Evolutionary conservation across 1,140 invertebrate genomes (phyloP), one percentile per base, ranked within the genome.

Genomic region (Drosophila sulfurigaster): DNA sequence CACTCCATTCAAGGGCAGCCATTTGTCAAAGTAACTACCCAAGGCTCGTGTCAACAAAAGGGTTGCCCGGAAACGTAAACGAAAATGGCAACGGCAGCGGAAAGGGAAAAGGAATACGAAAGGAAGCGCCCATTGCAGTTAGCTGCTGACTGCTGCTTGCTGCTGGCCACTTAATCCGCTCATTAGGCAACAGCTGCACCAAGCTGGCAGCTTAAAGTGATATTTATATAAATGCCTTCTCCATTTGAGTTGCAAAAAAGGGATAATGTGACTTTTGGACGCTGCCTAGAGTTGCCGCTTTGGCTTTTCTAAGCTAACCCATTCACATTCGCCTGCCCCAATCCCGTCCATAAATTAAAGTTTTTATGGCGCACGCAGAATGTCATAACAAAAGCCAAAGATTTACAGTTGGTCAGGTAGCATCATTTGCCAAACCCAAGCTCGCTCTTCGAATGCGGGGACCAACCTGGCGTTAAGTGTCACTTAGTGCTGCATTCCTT

Each of bases 151-250:
- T 11, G 38, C 45, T 49, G 60, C 5, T 13, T 48, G 38, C 11
- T 48, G n/a, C n/a, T 43, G 41, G 52, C 52, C 67, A 67, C 82
- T 83, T 80, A 88, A 89, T 74, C 78, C 85, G 83, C 85, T 88
- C 83, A 88, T 88, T 88, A 88, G 85, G 80, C 85, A 88, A 73
- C 85, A 88, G 77, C 83, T 89, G 83, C 79, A 78, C 74, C 64
- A 62, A 78, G 69, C 8, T 73, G 75, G 38, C 79, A 71, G 78
- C 82, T 79, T 87, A 68, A 71, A 71, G 15, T 68, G 79, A 70
- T 87, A 86, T 87, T 87, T 86, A 82, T 86, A 82, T 88, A 80
- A 83, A 88, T 80, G 77, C 66, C 48, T 51, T 3, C 46, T 20
- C 46, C 46, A 48, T 48, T 48, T 48, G 6, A 16, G 15, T 48